Base-by-base conservation (phyloP, 2,888 invertebrate species). In the Coenonympha arcania region DNA sequence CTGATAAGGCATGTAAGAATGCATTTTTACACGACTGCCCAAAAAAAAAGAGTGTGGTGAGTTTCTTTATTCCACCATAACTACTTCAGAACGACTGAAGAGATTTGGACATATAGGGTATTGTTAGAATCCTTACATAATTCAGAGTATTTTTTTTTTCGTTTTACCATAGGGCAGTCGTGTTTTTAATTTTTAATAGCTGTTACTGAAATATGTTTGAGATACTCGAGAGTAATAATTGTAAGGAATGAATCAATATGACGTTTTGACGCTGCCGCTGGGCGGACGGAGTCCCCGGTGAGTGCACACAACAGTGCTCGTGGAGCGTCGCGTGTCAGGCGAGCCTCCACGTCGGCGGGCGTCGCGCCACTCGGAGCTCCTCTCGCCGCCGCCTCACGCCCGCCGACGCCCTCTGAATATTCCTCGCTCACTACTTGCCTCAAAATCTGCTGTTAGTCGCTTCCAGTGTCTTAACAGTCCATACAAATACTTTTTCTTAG, bases 321-420 rank as follows among this genome's bases (percentile, higher is more conserved):
- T 79, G 76, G 74, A 71, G 68, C 64, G 75, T 73, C 79, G 82
- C 82, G 82, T 82, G 82, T 81, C 79, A 64, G 76, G 65, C 78
- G 73, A 77, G 76, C 81, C 79, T 85, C 85, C 85, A 85, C 85
- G 85, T 84, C 79, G 82, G 66, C 82, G 80, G 82, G 66, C 82
- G 80, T 79, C 82, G 79, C 83, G 83, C 82, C 83, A 81, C 80
- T 47, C 60, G 54, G 19, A 56, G 50, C 55, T 41, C 59, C 58
- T 56, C 55, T 52, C 39, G 40, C 51, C 69, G 64, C 57, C 66
- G 63, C 62, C 72, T 69, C 70, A 66, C 71, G 66, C 68, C 67
- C 67, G 68, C 66, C 65, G 55, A 66, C 70, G 66, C 69, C 66
- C 65, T 66, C 65, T 54, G 65, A 65, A 75, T 73, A 74, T 74